phyloP scores from a whole-genome alignment of 2,888 invertebrate genomes.

The Beris morrisii region DNA sequence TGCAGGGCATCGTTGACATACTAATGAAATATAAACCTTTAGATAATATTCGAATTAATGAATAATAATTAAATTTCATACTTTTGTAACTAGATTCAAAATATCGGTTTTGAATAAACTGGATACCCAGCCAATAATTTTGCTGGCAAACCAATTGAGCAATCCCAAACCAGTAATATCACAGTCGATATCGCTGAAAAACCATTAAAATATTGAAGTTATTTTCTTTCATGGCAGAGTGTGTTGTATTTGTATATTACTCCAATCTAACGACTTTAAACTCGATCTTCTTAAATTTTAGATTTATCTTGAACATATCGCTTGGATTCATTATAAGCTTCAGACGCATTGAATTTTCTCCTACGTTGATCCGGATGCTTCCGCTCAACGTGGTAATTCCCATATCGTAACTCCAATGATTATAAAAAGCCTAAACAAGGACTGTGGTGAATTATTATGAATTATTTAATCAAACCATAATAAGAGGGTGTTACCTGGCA shows the following conservation, averaged over 20 bases:
- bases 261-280: conserved; percentile 3
- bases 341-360: conserved; percentile 2
- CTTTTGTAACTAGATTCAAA: not conserved
- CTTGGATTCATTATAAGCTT: conserved; percentile 6
- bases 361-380: not conserved
- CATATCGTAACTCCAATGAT: too few relatives aligned
- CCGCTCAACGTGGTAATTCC: too few relatives aligned
- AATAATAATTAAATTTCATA: not conserved
- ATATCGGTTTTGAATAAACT: conserved; percentile 14
- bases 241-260: not conserved
- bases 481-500: not conserved
- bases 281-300: not conserved
- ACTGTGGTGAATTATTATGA: too few relatives aligned
- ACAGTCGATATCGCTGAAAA: conserved; percentile 6
- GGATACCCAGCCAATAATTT: not conserved
- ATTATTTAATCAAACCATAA: too few relatives aligned
- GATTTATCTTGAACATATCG: not conserved
- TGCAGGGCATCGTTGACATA: too few relatives aligned
- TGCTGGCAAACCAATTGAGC: conserved; percentile 12
- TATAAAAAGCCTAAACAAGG: too few relatives aligned
- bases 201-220: not conserved
- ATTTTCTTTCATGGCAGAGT: too few relatives aligned
- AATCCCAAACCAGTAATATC: conserved; percentile 19
- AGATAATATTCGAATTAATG: too few relatives aligned
- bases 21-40: too few relatives aligned